Evolutionary conservation across 1,140 invertebrate species (phyloP).

Genomic region (Drosophila parvula): DNA sequence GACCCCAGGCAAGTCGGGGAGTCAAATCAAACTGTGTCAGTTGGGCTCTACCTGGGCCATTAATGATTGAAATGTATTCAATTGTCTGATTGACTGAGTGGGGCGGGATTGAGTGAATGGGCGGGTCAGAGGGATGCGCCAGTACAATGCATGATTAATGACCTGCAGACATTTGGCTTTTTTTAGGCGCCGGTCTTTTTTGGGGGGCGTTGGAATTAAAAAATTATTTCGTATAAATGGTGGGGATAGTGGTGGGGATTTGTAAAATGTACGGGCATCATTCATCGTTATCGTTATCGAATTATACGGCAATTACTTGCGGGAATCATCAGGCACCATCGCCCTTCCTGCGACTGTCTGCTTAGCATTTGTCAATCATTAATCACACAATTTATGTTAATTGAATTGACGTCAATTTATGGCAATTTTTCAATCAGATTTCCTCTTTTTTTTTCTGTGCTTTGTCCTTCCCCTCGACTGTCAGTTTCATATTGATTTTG

Average conservation of each 20-base stretch:
- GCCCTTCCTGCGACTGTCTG: conserved; percentile 42
- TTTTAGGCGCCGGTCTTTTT: conserved; percentile 16
- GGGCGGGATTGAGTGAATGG: conserved; percentile 23
- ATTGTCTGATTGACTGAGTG: conserved; percentile 75
- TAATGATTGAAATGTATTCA: conserved; percentile 81
- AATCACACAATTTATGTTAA: conserved; percentile 80
- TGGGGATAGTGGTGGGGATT: not conserved
- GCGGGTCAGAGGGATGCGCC: conserved; percentile 35
- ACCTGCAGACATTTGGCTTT: conserved; percentile 44
- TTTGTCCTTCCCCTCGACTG: conserved; percentile 14
- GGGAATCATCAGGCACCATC: conserved; percentile 6
- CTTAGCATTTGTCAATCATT: conserved; percentile 74
- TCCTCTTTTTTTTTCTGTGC: conserved; percentile 4
- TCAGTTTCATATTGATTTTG: conserved; percentile 58
- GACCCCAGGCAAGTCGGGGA: conserved; percentile 49
- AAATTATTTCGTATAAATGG: conserved; percentile 61
- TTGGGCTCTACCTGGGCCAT: conserved; percentile 31
- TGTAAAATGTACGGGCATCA: conserved; percentile 50
- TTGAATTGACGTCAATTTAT: conserved; percentile 79
- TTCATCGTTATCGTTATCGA: conserved; percentile 63
- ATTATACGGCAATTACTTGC: conserved; percentile 74
- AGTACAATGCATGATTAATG: conserved; percentile 79
- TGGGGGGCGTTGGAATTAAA: conserved; percentile 64
- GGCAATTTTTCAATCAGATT: conserved; percentile 70
- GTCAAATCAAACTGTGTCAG: conserved; percentile 67